Percentiles rank a stretch among this genome's conserved stretches.
Evolutionary conservation across 2,113 vertebrate species (phyloP).

Genomic region (Orientallactaga bullata): DNA sequence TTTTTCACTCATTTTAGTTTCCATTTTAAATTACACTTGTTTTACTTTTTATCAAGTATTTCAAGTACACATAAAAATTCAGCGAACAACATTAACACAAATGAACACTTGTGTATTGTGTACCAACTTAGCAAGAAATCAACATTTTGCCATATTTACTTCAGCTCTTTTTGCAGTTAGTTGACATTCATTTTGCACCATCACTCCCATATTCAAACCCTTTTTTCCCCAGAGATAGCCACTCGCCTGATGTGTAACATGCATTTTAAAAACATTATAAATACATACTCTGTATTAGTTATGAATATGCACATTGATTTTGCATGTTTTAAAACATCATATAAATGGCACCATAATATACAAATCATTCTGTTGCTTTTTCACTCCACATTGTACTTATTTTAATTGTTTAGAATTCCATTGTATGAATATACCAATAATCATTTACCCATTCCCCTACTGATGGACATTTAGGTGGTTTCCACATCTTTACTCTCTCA

Average conservation of each 20-base stretch:
- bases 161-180: slow-evolving; percentile 31
- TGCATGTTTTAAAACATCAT: slow-evolving; percentile 47
- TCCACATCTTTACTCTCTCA: slow-evolving; percentile 48
- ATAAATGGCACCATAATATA: slow-evolving; percentile 51
- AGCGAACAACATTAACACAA: slow-evolving; percentile 54
- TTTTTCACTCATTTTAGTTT: not conserved
- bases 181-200: not conserved
- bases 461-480: slow-evolving; percentile 40
- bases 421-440: slow-evolving; percentile 67
- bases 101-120: not conserved
- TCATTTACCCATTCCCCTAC: slow-evolving; percentile 53
- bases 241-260: slow-evolving; percentile 34
- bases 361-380: slow-evolving; percentile 68
- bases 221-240: slow-evolving; percentile 44
- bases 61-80: slow-evolving; percentile 35
- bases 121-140: slow-evolving; percentile 9
- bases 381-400: slow-evolving; percentile 59
- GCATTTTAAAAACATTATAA: slow-evolving; percentile 40
- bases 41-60: slow-evolving; percentile 43
- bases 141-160: slow-evolving; percentile 66
- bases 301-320: slow-evolving; percentile 43
- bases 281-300: slow-evolving; percentile 30
- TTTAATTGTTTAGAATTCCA: slow-evolving; percentile 54
- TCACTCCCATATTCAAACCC: not conserved
- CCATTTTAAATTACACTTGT: slow-evolving; percentile 37